Conservation (phyloP, 2,797 vertebrate genomes). For the Garrulus glandarius region DNA sequence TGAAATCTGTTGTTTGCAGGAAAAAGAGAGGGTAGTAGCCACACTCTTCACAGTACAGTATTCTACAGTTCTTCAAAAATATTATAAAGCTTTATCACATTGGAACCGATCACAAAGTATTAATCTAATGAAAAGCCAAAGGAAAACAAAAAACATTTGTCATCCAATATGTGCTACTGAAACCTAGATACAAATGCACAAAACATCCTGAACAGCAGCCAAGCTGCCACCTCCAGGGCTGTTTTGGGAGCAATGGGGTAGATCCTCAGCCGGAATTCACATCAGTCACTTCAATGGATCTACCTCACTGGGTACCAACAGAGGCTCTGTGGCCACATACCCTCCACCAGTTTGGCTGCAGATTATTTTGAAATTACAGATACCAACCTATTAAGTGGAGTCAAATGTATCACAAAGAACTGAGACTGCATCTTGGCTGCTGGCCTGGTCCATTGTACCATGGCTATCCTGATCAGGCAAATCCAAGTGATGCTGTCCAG, state of each 20-base stretch:
- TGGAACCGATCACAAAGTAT: neutral
- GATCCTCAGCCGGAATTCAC: conserved; percentile 43
- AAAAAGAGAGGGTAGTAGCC: neutral
- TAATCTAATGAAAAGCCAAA: neutral
- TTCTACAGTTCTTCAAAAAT: neutral
- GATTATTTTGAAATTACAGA: neutral
- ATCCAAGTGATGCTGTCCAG: neutral
- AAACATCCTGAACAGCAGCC: neutral
- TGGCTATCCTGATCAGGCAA: neutral
- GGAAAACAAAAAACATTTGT: neutral
- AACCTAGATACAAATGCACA: accelerated
- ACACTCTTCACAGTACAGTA: neutral
- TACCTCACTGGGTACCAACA: neutral
- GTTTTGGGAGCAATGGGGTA: neutral
- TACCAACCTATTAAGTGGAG: neutral
- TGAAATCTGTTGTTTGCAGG: neutral
- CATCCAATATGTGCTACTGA: neutral
- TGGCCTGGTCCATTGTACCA: neutral
- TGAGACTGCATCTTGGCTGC: neutral
- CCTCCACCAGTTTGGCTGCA: neutral
- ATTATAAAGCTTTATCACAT: neutral
- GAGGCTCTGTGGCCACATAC: neutral
- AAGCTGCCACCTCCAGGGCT: neutral
- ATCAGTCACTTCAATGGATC: neutral
- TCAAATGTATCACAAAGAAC: neutral